Percentiles rank a stretch among this genome's conserved stretches.
Evolutionary conservation across 2,113 vertebrate genomes (phyloP).

Genomic region (Hyperoodon ampullatus): DNA sequence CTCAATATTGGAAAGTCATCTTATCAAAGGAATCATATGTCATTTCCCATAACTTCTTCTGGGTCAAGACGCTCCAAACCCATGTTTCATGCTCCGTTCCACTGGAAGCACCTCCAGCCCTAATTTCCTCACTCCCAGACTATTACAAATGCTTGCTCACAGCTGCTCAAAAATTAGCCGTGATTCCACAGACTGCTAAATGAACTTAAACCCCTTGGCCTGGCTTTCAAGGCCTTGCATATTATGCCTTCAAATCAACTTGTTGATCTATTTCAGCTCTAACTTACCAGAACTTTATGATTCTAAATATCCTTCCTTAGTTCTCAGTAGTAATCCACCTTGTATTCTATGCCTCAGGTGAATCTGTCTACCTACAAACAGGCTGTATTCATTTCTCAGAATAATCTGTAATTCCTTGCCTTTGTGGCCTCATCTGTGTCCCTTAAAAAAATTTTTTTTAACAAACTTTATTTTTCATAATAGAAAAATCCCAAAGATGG

Average conservation of each 20-base stretch:
- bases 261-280: background rate
- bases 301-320: background rate
- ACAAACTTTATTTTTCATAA: background rate
- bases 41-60: background rate
- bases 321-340: background rate
- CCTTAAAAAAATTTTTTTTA: background rate
- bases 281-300: background rate
- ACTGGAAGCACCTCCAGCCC: background rate
- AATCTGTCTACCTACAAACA: background rate
- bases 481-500: background rate
- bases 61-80: background rate
- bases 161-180: background rate
- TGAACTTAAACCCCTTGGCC: background rate
- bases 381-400: background rate
- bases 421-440: background rate
- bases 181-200: background rate
- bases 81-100: background rate
- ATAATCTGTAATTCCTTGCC: background rate
- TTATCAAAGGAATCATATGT: background rate
- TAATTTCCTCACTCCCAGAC: background rate
- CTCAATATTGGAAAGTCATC: background rate
- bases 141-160: background rate
- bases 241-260: background rate
- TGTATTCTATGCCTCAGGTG: background rate
- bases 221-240: background rate